A percentile compares a stretch with the other conserved stretches of the same genome.
Conservation (phyloP, 30 jellyfish, hydroid and myxozoan species). For the Aurelia aurita complex sp. Pacific region DNA sequence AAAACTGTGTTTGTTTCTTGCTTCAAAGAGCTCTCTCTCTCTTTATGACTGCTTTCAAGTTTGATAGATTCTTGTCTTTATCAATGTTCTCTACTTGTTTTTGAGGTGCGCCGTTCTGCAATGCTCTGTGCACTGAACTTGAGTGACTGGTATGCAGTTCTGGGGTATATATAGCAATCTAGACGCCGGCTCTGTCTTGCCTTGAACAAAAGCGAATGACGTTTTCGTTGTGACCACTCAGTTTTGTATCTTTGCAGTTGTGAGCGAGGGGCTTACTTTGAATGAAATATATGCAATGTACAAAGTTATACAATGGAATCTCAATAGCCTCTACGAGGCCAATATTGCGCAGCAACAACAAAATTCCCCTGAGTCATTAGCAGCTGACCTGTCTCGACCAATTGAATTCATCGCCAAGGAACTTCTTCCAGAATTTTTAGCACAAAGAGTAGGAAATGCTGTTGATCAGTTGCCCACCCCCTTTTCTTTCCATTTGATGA, state of each 20-base stretch:
- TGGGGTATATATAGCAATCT: too few species aligned
- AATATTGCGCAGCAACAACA: conserved; percentile 59
- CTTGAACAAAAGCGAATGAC: conserved; percentile 47
- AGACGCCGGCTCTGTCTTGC: conserved; percentile 34
- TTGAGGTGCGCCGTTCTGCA: too few species aligned
- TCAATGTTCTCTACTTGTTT: too few species aligned
- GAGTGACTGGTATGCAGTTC: too few species aligned
- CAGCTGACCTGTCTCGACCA: conserved; percentile 36
- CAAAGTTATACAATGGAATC: too few species aligned
- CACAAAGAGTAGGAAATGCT: conserved; percentile 66
- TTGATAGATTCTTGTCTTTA: too few species aligned
- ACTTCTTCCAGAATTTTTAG: conserved; percentile 10
- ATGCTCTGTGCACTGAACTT: too few species aligned
- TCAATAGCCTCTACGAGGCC: background rate
- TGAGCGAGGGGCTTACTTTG: background rate
- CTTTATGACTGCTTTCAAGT: too few species aligned
- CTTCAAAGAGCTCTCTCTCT: too few species aligned
- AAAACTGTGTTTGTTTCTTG: too few species aligned
- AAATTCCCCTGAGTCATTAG: conserved; percentile 50
- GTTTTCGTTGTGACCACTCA: conserved; percentile 16
- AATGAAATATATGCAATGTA: background rate
- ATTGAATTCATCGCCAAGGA: conserved; percentile 60
- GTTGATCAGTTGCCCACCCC: conserved; percentile 71
- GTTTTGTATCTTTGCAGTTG: conserved; percentile 3
- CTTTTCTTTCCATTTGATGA: conserved; percentile 25